Base-by-base conservation (phyloP, 2,888 invertebrate genomes). In the Calephelis perditalis region DNA sequence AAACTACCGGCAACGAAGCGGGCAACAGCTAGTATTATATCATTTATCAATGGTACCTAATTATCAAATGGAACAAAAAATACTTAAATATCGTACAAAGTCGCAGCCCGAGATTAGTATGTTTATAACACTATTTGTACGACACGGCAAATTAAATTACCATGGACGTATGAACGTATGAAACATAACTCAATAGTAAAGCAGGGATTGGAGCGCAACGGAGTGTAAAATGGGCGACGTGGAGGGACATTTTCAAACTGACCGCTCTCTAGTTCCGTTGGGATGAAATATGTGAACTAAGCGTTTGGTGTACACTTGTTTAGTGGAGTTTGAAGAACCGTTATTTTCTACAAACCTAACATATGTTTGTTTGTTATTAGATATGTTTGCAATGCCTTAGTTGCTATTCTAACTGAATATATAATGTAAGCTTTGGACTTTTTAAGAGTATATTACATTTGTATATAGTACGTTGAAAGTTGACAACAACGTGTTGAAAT, bases 221-320 rank as follows among this genome's bases (percentile, higher is more conserved):
- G 80, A 80, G 80, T 82, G 86, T 83, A 78, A 84, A 87, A 89
- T 87, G 81, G 81, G 76, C 80, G 84, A 80, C 83, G 79, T 77
- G 75, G 77, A 81, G 81, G 79, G 80, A 79, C 75, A 82, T 84
- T 85, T 84, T 81, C 84, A 76, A 80, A 84, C 77, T 86, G 87
- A 84, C 86, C 83, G 84, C 81, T 71, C 79, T 73, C 70, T 65
- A 66, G 66, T 70, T 70, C 68, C 69, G 67, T 64, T 64, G 70
- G 70, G 52, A 36, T 81, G 79, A 84, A 81, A 84, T 83, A 84
- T 82, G 76, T 75, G 74, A 76, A 74, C 75, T 74, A 63, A 68
- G 67, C 68, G 69, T 77, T 75, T 77, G 77, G 78, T 79, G 71
- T 73, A 26, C 49, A 26, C 35, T 49, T 26, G 49, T 49, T 49